Conservation (phyloP, 2,888 invertebrate species). For the Carabus problematicus region DNA sequence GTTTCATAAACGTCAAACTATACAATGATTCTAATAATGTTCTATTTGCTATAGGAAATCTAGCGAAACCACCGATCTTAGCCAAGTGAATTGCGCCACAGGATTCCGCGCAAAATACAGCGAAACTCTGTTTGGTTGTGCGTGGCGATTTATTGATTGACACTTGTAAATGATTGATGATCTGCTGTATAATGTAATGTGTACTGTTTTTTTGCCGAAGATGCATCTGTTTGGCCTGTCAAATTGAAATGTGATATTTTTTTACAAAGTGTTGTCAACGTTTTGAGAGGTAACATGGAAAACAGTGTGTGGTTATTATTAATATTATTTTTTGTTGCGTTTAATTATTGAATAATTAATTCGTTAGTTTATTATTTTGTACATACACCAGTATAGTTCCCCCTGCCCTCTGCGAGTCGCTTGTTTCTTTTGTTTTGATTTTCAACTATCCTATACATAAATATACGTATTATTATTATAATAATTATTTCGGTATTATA, state of each 20-base stretch:
- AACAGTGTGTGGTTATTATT: no score
- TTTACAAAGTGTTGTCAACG: not conserved
- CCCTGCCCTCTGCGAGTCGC: no score
- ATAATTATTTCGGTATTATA: no score
- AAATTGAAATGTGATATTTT: slow-evolving; percentile 9
- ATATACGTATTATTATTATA: no score
- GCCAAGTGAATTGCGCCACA: slow-evolving; percentile 27
- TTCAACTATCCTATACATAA: no score
- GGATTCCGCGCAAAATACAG: no score
- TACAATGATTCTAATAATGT: not conserved
- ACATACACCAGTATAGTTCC: no score
- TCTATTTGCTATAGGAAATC: slow-evolving; percentile 25
- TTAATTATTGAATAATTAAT: no score
- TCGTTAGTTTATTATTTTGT: no score
- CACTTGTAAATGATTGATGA: slow-evolving; percentile 10
- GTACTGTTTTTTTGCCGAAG: slow-evolving; percentile 1
- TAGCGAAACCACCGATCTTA: slow-evolving; percentile 29
- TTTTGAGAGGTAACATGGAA: not conserved
- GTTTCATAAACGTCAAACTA: no score
- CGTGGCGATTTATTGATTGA: not conserved
- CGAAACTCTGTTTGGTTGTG: not conserved
- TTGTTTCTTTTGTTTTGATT: no score
- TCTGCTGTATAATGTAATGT: not conserved
- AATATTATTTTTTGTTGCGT: no score
- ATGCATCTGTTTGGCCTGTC: not conserved